Base-by-base conservation (phyloP, 2,113 vertebrate species). In the Myrmecobius fasciatus region DNA sequence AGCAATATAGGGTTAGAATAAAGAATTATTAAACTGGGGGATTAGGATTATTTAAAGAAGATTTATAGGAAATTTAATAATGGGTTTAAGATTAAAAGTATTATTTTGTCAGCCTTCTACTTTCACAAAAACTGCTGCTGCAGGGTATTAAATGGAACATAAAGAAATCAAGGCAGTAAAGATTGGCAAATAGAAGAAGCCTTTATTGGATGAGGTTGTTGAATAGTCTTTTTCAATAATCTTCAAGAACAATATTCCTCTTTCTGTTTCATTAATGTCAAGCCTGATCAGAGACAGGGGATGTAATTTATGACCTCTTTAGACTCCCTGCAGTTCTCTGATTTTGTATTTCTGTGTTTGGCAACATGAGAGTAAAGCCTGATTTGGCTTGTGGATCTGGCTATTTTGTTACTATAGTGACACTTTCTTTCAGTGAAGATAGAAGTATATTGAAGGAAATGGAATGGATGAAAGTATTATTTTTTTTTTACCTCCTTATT, bases 381-480 rank as follows among this genome's bases (percentile, higher is more conserved):
- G 95, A 94, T 95, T 97, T 97, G 96, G 96, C 95, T 94, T 96
- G 96, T 97, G 96, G 89, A 95, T 92, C 89, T 91, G 91, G 96
- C 94, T 95, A 89, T 93, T 93, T 96, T 94, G 97, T 97, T 97
- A 94, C 97, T 97, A 97, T 98, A 93, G 97, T 91, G 97, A 98
- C 96, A 96, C 88, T 67, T 91, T 97, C 96, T 97, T 98, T 96
- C 91, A 91, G 96, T 96, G 93, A 97, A 95, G 93, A 97, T 97
- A 96, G 96, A 96, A 97, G 93, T 92, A 92, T 88, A 91, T 96
- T 83, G 96, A 95, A 95, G 94, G 95, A 88, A 91, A 97, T 96
- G 94, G 97, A 54, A 96, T 92, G 94, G 91, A 94, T 92, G 96
- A 95, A 92, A 96, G 97, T 91, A 67, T 93, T 96, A 96, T 93